Percentiles rank a stretch among this genome's conserved stretches.
Conservation (phyloP, 2,797 vertebrate species). For the Smutsia gigantea region DNA sequence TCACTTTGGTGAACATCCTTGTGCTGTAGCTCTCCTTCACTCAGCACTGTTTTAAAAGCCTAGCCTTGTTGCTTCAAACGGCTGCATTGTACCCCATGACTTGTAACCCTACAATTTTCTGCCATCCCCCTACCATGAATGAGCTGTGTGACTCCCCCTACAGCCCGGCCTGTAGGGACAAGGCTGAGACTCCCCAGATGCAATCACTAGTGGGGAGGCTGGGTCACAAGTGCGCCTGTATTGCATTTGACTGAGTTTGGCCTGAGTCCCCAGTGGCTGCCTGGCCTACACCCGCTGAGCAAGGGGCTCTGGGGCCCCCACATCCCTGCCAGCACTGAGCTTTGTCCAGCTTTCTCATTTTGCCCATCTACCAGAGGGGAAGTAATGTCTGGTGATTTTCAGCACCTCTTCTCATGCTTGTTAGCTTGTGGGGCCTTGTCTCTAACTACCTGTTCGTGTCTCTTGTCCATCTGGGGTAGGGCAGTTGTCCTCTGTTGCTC, state of each 20-base stretch:
- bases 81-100: rapidly evolving
- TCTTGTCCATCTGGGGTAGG: background rate
- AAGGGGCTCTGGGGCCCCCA: background rate
- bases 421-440: background rate
- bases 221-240: background rate
- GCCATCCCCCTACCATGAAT: rapidly evolving
- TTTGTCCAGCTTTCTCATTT: background rate
- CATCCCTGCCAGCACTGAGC: background rate
- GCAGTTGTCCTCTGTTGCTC: background rate
- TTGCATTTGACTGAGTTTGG: background rate
- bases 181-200: background rate
- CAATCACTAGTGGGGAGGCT: background rate
- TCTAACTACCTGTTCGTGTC: background rate
- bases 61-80: background rate
- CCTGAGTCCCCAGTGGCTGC: too few species aligned
- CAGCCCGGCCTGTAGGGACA: rapidly evolving
- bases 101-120: background rate
- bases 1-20: background rate
- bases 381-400: background rate
- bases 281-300: background rate
- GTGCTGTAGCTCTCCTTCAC: background rate
- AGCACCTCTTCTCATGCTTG: background rate
- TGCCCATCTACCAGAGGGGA: background rate
- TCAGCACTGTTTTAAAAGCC: background rate
- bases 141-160: background rate